Evolutionary conservation across 2,888 invertebrate genomes (phyloP).

Genomic region (Salpingus planirostris): DNA sequence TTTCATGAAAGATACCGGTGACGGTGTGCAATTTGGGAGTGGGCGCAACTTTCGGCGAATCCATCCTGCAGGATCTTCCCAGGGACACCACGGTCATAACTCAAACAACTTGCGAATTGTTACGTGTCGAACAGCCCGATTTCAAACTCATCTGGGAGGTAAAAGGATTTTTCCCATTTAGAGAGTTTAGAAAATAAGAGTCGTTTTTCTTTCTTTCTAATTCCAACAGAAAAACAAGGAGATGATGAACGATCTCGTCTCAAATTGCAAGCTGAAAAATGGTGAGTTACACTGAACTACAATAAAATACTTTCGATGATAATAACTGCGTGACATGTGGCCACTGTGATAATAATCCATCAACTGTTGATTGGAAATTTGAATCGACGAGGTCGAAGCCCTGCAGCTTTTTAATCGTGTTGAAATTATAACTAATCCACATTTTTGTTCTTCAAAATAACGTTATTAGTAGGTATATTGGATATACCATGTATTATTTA

Average conservation of each 20-base stretch:
- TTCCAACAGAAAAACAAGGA: conserved; percentile 61
- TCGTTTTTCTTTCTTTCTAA: neutral
- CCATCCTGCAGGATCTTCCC: conserved; percentile 62
- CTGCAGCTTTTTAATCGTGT: too few species aligned
- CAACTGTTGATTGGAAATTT: too few species aligned
- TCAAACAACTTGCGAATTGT: conserved; percentile 62
- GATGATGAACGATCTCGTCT: conserved; percentile 63
- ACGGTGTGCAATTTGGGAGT: conserved; percentile 60
- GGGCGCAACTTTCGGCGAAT: conserved; percentile 71
- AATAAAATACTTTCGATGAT: too few species aligned
- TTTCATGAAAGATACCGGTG: conserved; percentile 59
- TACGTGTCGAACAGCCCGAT: conserved; percentile 67
- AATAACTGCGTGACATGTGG: too few species aligned
- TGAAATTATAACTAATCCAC: too few species aligned
- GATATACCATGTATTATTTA: too few species aligned
- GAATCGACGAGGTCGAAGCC: too few species aligned
- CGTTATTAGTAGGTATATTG: too few species aligned
- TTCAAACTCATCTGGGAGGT: conserved; percentile 73
- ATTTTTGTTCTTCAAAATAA: too few species aligned
- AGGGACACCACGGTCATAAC: conserved; percentile 65
- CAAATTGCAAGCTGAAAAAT: conserved; percentile 57
- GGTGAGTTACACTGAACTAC: too few species aligned
- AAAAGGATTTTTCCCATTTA: conserved; percentile 19
- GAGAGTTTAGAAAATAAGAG: neutral
- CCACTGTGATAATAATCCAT: too few species aligned